Evolutionary conservation across 1,140 invertebrate genomes (phyloP), one percentile per base, ranked within the genome.

Genomic region (Brachionus rotundiformis): DNA sequence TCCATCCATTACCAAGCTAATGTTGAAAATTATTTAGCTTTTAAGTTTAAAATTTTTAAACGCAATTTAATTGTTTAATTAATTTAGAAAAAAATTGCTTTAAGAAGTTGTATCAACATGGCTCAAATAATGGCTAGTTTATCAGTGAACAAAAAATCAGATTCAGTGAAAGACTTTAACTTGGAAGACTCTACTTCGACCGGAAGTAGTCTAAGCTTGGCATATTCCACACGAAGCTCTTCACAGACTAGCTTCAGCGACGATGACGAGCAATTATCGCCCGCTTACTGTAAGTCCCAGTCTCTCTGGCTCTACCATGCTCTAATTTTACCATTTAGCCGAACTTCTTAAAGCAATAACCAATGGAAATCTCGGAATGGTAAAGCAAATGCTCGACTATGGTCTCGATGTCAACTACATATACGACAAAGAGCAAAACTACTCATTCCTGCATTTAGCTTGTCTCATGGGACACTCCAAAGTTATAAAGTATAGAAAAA

Each of bases 351-450:
- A 59, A 77, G 75, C 75, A 54, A 77, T 77, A 3, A 77, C 49
- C 27, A 59, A 49, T 49, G 75, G 49, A 1, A 77, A 77, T 36
- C 33, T 77, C n/a, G 49, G 44, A 77, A 77, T 49, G 44, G 75
- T 77, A 54, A 77, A 77, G 27, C 75, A 77, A 77, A 54, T 59
- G 49, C 16, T 77, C 6, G 75, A 77, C 44, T 77, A 54, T 29
- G 75, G 75, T 31, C 75, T 77, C 19, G 33, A 77, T 77, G 75
- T 77, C n/a, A 77, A 77, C n/a, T 77, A n/a, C 33, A 59, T 77
- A 5, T 77, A 77, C 19, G 75, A 77, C 31, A 49, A 77, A 77
- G 75, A 77, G 41, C 75, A 59, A 77, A 77, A 77, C 25, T 77
- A 54, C 11, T 77, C 75, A 29, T 77, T 77, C 41, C 36, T 77